Evolutionary conservation across 2,113 vertebrate genomes (phyloP).

Genomic region (Vombatus ursinus): DNA sequence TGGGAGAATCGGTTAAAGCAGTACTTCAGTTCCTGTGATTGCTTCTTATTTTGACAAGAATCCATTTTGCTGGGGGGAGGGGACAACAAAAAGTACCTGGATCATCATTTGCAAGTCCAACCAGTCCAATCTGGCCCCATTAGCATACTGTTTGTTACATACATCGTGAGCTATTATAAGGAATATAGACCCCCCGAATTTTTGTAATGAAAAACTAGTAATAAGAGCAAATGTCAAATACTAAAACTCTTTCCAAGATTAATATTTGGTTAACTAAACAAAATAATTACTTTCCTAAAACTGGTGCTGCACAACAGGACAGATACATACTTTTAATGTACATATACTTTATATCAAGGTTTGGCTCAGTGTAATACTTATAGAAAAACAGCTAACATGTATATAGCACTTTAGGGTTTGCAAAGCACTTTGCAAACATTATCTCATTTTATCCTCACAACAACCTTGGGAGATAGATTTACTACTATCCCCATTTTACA

Average conservation of each 20-base stretch:
- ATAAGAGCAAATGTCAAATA: background rate
- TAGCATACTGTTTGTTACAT: background rate
- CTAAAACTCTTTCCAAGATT: background rate
- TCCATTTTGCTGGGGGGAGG: no score
- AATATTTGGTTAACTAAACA: background rate
- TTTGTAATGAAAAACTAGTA: background rate
- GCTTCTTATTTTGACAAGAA: no score
- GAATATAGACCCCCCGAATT: background rate
- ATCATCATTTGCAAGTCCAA: background rate
- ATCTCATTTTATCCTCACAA: background rate
- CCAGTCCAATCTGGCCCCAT: background rate
- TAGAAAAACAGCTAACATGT: background rate
- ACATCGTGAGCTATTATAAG: background rate
- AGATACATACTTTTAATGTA: background rate
- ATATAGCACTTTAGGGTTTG: background rate
- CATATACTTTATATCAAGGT: no score
- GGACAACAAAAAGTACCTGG: no score
- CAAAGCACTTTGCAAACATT: background rate
- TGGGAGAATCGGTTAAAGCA: no score
- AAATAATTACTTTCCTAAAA: background rate
- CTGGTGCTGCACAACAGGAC: background rate
- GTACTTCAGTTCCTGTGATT: no score
- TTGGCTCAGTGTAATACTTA: background rate
- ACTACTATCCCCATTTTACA: background rate
- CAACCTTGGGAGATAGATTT: no score